These are phyloP conservation scores for Boulengeromyrus knoepffleri DNA, from an alignment of 2,113 vertebrate species.

Conservation along the genomic window DNA sequence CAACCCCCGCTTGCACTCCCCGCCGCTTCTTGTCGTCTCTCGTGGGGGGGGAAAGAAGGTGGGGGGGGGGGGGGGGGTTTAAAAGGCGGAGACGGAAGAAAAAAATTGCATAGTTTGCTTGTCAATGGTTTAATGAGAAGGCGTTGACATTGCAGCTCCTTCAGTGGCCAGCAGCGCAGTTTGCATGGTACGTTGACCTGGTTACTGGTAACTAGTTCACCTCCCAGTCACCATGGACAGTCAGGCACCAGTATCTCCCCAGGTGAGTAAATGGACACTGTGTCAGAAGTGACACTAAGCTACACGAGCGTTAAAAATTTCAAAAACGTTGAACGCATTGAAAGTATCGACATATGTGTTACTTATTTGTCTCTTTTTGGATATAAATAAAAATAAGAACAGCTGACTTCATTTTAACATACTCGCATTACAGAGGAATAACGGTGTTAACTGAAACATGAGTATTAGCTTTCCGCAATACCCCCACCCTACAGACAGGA, in stretches of 20 bases:
- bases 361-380: background rate
- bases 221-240: background rate
- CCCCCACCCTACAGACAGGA: background rate
- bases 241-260: background rate
- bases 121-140: background rate
- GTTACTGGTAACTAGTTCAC: background rate
- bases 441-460: background rate
- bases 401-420: background rate
- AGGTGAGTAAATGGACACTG: background rate
- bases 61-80: slow-evolving; percentile 42
- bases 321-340: background rate
- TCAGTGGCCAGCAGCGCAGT: background rate
- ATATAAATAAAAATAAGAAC: background rate
- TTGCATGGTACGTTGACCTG: background rate
- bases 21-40: too few species aligned
- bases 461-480: background rate
- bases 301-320: background rate
- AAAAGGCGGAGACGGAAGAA: slow-evolving; percentile 65
- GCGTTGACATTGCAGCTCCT: background rate
- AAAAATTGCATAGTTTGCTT: slow-evolving; percentile 56
- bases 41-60: too few species aligned
- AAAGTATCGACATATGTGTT: background rate
- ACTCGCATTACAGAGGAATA: background rate
- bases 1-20: too few species aligned
- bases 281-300: background rate